Base-by-base conservation (phyloP, 2,797 vertebrate genomes). In the Nannoperca australis region DNA sequence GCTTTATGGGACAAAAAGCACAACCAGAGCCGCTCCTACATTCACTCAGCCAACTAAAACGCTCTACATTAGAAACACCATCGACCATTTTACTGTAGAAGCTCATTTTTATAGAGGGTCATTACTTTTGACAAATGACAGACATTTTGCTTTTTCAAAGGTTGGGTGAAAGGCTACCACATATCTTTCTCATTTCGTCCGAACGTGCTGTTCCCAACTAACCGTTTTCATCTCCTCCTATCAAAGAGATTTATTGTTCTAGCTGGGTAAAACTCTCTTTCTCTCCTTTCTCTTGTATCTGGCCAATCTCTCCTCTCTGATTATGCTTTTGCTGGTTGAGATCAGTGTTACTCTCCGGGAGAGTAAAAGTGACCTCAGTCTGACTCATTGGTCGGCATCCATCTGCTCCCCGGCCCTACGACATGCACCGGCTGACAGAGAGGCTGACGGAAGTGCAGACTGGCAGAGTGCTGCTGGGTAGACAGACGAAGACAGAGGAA, bases 111-210 rank as follows among this genome's bases (percentile, higher is more conserved):
- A 86, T 53, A 73, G 53, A 87, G 78, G 81, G 69, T 85, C 81
- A 86, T 89, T 89, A 83, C 78, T 82, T 86, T 77, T 81, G 76
- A 93, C 83, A 90, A 85, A 92, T 85, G 73, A 93, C 86, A 81
- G 81, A 82, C 78, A 76, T 84, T 78, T 80, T 61, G 47, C 75
- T 88, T 83, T 85, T 76, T 85, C 84, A 78, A 78, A 88, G 87
- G 82, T 84, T 78, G 73, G 63, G 50, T 20, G 24, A 85, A 85
- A 87, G 82, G 70, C 77, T 85, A 85, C 49, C 78, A 74, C 72
- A 78, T 62, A 81, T 82, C 70, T 82, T 78, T 79, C 66, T 84
- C 84, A 88, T 89, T 85, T 84, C 36, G 62, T 83, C 47, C 0
- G 54, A 82, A 76, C 87, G 73, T 55, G 71, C 86, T 55, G 66